Conservation (phyloP, 2,113 vertebrate genomes). For the Prochilodus magdalenae region DNA sequence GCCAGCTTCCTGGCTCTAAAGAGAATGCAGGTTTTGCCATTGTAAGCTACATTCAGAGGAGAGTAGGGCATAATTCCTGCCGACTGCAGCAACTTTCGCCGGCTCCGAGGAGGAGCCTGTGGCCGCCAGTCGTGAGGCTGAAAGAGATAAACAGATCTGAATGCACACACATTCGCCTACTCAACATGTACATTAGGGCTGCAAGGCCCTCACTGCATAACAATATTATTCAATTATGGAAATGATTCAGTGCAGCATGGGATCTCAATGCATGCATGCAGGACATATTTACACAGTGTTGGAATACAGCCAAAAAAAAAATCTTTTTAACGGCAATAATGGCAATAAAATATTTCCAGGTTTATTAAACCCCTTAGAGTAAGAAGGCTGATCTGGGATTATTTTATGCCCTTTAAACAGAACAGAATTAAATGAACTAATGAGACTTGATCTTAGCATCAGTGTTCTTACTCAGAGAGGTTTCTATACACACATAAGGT, state of each 20-base stretch:
- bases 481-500: not conserved
- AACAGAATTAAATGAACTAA: not conserved
- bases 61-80: slow-evolving; percentile 73
- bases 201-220: not conserved
- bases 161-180: not conserved
- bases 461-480: not conserved
- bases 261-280: too few species aligned
- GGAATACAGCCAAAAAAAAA: too few species aligned
- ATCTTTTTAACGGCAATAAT: too few species aligned
- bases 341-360: too few species aligned
- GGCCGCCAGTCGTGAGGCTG: slow-evolving; percentile 76
- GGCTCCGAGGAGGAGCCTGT: slow-evolving; percentile 64
- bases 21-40: slow-evolving; percentile 90
- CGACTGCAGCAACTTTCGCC: slow-evolving; percentile 75
- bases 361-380: too few species aligned
- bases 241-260: too few species aligned
- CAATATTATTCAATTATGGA: too few species aligned
- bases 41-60: slow-evolving; percentile 84
- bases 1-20: slow-evolving; percentile 91
- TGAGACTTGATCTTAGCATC: not conserved
- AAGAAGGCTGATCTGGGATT: not conserved
- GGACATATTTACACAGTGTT: too few species aligned
- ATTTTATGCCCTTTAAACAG: not conserved
- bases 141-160: slow-evolving; percentile 73
- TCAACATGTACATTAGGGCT: not conserved